Base-by-base conservation (phyloP, 2,888 invertebrate species). In the Eupithecia tripunctaria region DNA sequence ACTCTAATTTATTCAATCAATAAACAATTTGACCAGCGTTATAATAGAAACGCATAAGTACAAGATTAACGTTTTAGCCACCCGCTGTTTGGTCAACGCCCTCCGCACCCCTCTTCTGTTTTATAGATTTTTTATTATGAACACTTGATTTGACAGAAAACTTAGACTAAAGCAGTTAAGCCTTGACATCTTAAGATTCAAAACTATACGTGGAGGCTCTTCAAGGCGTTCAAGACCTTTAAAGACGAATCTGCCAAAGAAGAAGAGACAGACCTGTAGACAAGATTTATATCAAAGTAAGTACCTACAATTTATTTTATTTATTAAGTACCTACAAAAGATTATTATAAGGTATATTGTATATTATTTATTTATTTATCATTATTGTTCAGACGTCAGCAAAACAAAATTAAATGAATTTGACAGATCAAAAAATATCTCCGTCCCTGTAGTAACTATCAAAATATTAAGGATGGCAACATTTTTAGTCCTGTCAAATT, bases 1-100 rank as follows among this genome's bases (percentile, higher is more conserved):
- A 70, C 71, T 70, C 51, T 60, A 65, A 59, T 70, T 72, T 70
- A 74, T 74, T 70, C 72, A 79, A 82, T 81, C 75, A 78, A 80
- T 79, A 80, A 75, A 74, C 77, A 78, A 79, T 78, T 78, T 74
- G 68, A 77, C 67, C 70, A 70, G 74, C 51, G 65, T 77, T 78
- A 76, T 70, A 74, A 59, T 43, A 76, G 80, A 81, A 74, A 80
- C 79, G 78, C 81, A 80, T 79, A 76, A 69, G 81, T 83, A 91
- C 91, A 89, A 83, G 90, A 85, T 80, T 88, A 86, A 84, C 85
- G 85, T 90, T 90, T 91, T 90, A 90, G 84, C 85, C 89, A 76
- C 91, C 91, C 85, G 88, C 88, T 83, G 89, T 68, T 80, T 82
- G 72, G 75, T 78, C 79, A 81, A 79, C 78, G 81, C 79, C 79